A percentile compares a stretch with the other conserved stretches of the same genome.
Evolutionary conservation across 2,113 vertebrate genomes (phyloP).

Genomic region (Macaca fascicularis): DNA sequence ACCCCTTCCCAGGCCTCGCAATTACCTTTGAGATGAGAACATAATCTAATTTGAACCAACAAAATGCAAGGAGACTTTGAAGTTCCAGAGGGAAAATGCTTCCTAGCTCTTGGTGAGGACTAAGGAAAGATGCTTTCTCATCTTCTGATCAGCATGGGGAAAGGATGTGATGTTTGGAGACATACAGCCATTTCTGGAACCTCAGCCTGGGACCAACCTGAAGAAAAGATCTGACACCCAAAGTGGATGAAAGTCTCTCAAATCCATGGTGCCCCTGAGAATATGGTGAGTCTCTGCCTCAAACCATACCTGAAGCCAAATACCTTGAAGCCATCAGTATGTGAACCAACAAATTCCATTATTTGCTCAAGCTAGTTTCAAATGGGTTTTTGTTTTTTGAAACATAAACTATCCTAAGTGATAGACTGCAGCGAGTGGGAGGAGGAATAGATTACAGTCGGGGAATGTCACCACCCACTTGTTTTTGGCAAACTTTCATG

Average conservation of each 20-base stretch:
- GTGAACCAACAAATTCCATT: not conserved
- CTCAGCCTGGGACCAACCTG: not conserved
- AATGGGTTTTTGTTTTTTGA: conserved; percentile 51
- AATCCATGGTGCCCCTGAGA: not conserved
- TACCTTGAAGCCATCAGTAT: not conserved
- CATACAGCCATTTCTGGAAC: not conserved
- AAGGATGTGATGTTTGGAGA: not conserved
- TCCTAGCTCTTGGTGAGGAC: not conserved
- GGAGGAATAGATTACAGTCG: conserved; percentile 48
- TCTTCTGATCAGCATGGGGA: not conserved
- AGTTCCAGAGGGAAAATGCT: not conserved
- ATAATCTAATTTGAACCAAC: not conserved
- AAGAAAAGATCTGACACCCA: not conserved
- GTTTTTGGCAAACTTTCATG: conserved; percentile 61
- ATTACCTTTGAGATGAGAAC: not conserved
- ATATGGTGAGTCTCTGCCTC: not conserved
- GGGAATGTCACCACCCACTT: conserved; percentile 70
- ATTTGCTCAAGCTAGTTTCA: conserved; percentile 61
- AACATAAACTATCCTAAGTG: conserved; percentile 71
- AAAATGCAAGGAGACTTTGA: not conserved
- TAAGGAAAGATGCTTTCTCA: not conserved
- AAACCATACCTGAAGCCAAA: not conserved
- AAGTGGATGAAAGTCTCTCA: not conserved
- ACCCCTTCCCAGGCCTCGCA: not conserved
- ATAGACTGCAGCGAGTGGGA: conserved; percentile 62